Conservation (phyloP, 2,888 invertebrate genomes). For the Ommatoiulus sabulosus region DNA sequence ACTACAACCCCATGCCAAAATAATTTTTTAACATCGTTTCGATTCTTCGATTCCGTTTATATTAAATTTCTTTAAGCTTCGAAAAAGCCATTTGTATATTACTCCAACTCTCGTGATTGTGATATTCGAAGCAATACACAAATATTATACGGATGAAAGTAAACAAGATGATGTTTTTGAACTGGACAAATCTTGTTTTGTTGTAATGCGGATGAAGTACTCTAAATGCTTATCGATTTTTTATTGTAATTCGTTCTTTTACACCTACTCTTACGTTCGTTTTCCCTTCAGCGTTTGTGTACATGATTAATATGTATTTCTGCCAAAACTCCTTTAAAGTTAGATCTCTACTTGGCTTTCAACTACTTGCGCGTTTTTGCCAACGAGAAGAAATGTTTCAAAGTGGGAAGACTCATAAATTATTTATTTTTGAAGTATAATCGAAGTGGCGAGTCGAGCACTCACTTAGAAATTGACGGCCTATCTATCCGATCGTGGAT, state of each 20-base stretch:
- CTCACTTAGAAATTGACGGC: slow-evolving; percentile 41
- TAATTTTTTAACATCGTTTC: no score
- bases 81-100: not conserved
- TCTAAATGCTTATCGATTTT: slow-evolving; percentile 19
- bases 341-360: not conserved
- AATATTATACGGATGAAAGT: not conserved
- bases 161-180: not conserved
- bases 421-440: slow-evolving; percentile 43
- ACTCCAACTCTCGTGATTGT: not conserved
- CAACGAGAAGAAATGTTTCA: slow-evolving; percentile 7
- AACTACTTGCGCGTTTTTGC: not conserved
- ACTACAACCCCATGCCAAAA: no score
- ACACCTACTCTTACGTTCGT: not conserved
- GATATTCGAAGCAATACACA: not conserved
- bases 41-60: no score
- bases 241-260: slow-evolving; percentile 4
- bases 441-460: slow-evolving; percentile 47
- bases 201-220: not conserved
- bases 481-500: not conserved
- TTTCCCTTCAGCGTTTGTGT: not conserved
- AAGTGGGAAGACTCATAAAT: slow-evolving; percentile 32
- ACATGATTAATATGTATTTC: slow-evolving; percentile 39
- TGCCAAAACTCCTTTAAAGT: slow-evolving; percentile 27
- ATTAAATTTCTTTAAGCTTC: no score
- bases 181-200: not conserved